phyloP scores from a whole-genome alignment of 2,113 vertebrate genomes.

The Clarias batrachus region DNA sequence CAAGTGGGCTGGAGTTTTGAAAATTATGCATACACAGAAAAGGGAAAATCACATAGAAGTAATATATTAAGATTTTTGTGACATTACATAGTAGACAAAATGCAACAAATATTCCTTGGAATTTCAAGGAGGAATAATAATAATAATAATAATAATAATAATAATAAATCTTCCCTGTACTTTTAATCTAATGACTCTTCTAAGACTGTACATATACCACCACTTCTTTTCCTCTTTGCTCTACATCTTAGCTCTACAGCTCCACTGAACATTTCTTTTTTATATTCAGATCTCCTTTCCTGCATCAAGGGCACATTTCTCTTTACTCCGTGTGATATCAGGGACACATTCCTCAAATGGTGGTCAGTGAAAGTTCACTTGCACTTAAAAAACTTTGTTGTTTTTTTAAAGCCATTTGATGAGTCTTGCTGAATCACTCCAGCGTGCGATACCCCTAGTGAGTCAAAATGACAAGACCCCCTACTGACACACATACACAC shows the following conservation, averaged over 20 bases:
- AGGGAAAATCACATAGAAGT: neutral
- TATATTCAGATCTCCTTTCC: slow-evolving; percentile 50
- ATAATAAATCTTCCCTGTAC: slow-evolving; percentile 40
- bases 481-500: slow-evolving; percentile 2
- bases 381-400: slow-evolving; percentile 43
- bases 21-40: neutral
- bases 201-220: slow-evolving; percentile 64
- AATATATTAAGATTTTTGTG: neutral
- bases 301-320: slow-evolving; percentile 7
- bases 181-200: slow-evolving; percentile 48
- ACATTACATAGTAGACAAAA: neutral
- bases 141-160: slow-evolving; percentile 16
- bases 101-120: neutral
- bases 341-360: slow-evolving; percentile 53
- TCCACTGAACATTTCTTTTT: slow-evolving; percentile 29
- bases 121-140: neutral
- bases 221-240: slow-evolving; percentile 52
- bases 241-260: slow-evolving; percentile 2
- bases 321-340: neutral
- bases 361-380: slow-evolving; percentile 67
- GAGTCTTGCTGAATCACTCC: slow-evolving; percentile 64
- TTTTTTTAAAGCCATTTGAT: slow-evolving; percentile 37
- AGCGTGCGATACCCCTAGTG: slow-evolving; percentile 58
- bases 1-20: neutral
- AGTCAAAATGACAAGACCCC: slow-evolving; percentile 66